Base-by-base conservation (phyloP, 1,140 invertebrate genomes). In the Drosophila pruinosa region DNA sequence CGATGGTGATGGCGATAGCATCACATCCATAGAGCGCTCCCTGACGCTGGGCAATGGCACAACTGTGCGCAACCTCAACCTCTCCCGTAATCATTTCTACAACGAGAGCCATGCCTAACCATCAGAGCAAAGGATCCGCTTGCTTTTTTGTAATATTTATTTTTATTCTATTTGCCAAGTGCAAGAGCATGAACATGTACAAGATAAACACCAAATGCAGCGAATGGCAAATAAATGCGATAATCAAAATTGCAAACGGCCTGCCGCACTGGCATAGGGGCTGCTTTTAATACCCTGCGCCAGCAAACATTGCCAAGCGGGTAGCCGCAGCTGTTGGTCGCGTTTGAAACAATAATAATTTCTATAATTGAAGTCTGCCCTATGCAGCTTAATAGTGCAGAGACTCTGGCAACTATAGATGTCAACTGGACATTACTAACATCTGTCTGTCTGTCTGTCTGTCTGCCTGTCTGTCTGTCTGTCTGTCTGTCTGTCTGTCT, bases 181-280 rank as follows among this genome's bases (percentile, higher is more conserved):
- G 54, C 53, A 61, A 61, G 12, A 38, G 14, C 17, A 57, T 52
- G 22, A 47, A 47, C 57, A 63, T 47, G 19, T 4, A 26, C 36
- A 41, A 41, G 62, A 52, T 36, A 83, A 78, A 83, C 58, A 83
- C 72, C 56, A 78, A 78, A 71, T 57, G 59, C 79, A 74, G 78
- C 63, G 43, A 68, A 82, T 77, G 56, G 54, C 67, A 78, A 86
- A 86, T 86, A 88, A 88, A 88, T 75, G 70, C 70, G 80, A 75
- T 88, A 86, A 86, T 88, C 81, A 81, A 78, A 77, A 72, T 71
- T 61, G 52, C 61, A 57, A 68, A 59, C 24, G 54, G 34, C 22
- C 57, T 41, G 19, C n/a, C 12, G 2, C 26, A 10, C 31, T 53
- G 10, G 17, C 21, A 43, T 14, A 7, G 2, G 10, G 10, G 19